These are phyloP conservation scores for Calephelis perditalis DNA, from an alignment of 2,888 invertebrate genomes.

Conservation along the genomic window DNA sequence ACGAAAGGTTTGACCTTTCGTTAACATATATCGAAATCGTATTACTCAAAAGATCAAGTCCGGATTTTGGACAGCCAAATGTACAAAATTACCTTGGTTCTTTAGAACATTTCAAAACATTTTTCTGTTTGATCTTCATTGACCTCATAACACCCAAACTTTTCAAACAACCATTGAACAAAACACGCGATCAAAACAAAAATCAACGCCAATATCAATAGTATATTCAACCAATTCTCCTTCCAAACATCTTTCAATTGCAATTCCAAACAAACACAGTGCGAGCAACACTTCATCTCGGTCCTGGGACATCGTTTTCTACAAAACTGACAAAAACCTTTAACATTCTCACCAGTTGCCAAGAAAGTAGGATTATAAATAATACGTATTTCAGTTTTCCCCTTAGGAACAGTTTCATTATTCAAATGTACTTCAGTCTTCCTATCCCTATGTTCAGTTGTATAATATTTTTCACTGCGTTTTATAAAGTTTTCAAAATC, in stretches of 20 bases:
- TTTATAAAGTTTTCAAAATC: constrained; percentile 66
- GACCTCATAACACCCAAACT: constrained; percentile 40
- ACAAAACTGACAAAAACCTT: constrained; percentile 57
- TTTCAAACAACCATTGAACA: constrained; percentile 51
- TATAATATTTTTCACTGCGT: constrained; percentile 68
- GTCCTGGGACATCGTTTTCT: constrained; percentile 53
- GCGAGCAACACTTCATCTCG: constrained; percentile 55
- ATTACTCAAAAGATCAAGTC: too few relatives aligned
- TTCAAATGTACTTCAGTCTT: constrained; percentile 51
- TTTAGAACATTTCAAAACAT: constrained; percentile 48
- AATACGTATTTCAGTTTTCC: constrained; percentile 63
- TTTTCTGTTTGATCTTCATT: constrained; percentile 36
- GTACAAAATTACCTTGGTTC: neutral
- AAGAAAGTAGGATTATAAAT: constrained; percentile 70
- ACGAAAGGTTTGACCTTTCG: too few relatives aligned
- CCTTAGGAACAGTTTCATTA: constrained; percentile 39
- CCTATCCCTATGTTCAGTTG: constrained; percentile 50
- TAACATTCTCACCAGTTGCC: constrained; percentile 38
- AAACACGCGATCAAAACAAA: constrained; percentile 54
- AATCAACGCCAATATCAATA: constrained; percentile 50
- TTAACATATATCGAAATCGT: too few relatives aligned
- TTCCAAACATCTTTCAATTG: constrained; percentile 55
- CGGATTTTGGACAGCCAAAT: too few relatives aligned
- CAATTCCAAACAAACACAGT: constrained; percentile 57
- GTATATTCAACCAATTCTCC: constrained; percentile 66